These are phyloP conservation scores for Phengaris alcon DNA, from an alignment of 2,888 invertebrate species.

Conservation along the genomic window DNA sequence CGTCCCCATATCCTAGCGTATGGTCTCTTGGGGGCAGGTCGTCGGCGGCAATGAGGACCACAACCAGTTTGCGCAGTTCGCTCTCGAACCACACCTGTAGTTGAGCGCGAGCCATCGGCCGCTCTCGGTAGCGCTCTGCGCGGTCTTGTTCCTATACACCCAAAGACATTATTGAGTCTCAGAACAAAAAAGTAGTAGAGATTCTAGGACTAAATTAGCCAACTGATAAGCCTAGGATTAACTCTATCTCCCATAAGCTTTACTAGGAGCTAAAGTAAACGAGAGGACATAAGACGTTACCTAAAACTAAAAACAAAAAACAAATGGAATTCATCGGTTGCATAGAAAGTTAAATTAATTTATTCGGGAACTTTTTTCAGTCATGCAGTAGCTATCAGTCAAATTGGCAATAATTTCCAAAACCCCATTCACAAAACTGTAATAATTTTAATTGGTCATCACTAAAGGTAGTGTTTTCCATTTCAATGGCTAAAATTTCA, in stretches of 20 bases:
- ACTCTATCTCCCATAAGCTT: slow-evolving; percentile 31
- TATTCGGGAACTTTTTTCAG: slow-evolving; percentile 62
- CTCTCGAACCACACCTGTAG: slow-evolving; percentile 94
- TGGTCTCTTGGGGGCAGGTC: slow-evolving; percentile 90
- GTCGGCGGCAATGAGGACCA: slow-evolving; percentile 91
- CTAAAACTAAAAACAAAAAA: slow-evolving; percentile 25
- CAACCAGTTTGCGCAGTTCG: slow-evolving; percentile 89
- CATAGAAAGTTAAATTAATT: slow-evolving; percentile 54
- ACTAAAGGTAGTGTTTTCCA: slow-evolving; percentile 40
- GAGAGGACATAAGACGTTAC: slow-evolving; percentile 29
- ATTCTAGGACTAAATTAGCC: slow-evolving; percentile 26
- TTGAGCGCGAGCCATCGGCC: slow-evolving; percentile 88
- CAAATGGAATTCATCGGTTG: slow-evolving; percentile 27
- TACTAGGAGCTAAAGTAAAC: slow-evolving; percentile 28
- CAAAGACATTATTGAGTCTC: slow-evolving; percentile 36
- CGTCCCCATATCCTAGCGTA: slow-evolving; percentile 85
- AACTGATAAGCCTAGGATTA: slow-evolving; percentile 28
- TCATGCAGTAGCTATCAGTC: slow-evolving; percentile 74
- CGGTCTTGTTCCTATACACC: slow-evolving; percentile 70
- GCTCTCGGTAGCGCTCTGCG: slow-evolving; percentile 79
- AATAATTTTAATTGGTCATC: slow-evolving; percentile 27
- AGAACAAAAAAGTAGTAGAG: neutral
- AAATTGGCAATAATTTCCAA: slow-evolving; percentile 44
- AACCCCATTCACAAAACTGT: slow-evolving; percentile 25
- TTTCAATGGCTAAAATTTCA: slow-evolving; percentile 57